Evolutionary conservation across 2,888 invertebrate genomes (phyloP), one percentile per base, ranked within the genome.

Genomic region (Palloptera scutellata): DNA sequence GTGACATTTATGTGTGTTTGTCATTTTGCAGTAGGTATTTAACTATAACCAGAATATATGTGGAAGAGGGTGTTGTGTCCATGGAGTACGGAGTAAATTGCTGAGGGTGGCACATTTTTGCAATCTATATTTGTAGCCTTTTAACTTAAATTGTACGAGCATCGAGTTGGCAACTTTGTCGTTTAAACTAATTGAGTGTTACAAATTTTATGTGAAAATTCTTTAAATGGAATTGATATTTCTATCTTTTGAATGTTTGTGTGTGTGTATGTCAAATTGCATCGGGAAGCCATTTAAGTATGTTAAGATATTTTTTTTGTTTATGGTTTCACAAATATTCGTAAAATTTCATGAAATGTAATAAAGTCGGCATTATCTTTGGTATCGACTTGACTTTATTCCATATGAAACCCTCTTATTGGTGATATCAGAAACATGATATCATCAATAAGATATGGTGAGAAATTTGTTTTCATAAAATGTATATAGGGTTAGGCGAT

Each of bases 131-230:
- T 9, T 51, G 15, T 17, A 53, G 52, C 52, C 59, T 58, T 48
- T 67, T 63, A 61, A 67, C 55, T 61, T 67, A 72, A 74, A 57
- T 61, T 54, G 45, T 76, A 52, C 15, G 42, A 11, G 42, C 19
- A 51, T 43, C 60, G n/a, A 64, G 64, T 66, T 69, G 78, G 76
- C 74, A 75, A 74, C 77, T 78, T 78, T 77, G 79, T 77, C 78
- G 72, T 76, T 80, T 75, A 74, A 79, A 76, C 79, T 79, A 79
- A 79, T 81, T 79, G 79, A 78, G 76, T 79, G 79, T 79, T 78
- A 79, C 80, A 80, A 79, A 79, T 79, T 79, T 80, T 78, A 78
- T 78, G 78, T 74, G 75, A 73, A 75, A 78, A 76, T 73, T 76
- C 76, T 78, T 78, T 78, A 79, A 79, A 76, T 76, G 75, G 75